Evolutionary conservation across 1,140 invertebrate genomes (phyloP).

Genomic region (Danaus plexippus): DNA sequence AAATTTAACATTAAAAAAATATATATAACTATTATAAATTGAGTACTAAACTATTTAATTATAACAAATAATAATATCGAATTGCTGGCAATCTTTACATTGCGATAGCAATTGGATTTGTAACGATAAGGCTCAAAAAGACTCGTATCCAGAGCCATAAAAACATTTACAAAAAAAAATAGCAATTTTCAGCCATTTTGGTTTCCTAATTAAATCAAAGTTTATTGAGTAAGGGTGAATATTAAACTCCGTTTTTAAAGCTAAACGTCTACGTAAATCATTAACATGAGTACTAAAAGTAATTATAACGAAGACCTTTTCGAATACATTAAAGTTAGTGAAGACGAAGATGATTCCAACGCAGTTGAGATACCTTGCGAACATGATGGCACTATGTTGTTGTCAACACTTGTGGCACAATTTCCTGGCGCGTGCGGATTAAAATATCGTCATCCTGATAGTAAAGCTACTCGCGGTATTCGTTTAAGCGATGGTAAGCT

Average conservation of each 20-base stretch:
- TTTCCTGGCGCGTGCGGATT: conserved; percentile 95
- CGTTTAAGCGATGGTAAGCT: conserved; percentile 89
- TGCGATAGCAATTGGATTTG: too few relatives aligned
- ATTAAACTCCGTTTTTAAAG: neutral
- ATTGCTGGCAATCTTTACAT: too few relatives aligned
- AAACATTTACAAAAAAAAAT: too few relatives aligned
- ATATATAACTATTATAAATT: too few relatives aligned
- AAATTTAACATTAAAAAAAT: too few relatives aligned
- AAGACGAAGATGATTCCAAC: conserved; percentile 92
- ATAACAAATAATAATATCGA: too few relatives aligned
- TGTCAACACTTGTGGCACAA: conserved; percentile 91
- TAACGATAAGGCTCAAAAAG: too few relatives aligned
- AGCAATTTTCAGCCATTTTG: conserved; percentile 8
- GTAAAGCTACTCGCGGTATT: conserved; percentile 88
- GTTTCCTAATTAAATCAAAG: too few relatives aligned
- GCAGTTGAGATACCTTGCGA: conserved; percentile 94
- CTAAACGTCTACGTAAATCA: neutral
- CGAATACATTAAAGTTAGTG: conserved; percentile 59
- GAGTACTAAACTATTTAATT: too few relatives aligned
- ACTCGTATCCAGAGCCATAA: too few relatives aligned
- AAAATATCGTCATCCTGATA: conserved; percentile 92
- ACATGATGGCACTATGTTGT: conserved; percentile 87
- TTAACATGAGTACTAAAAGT: conserved; percentile 27
- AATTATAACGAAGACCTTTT: conserved; percentile 53
- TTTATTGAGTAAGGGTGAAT: neutral